Base-by-base conservation (phyloP, 1,140 invertebrate species). In the Cylas formicarius region DNA sequence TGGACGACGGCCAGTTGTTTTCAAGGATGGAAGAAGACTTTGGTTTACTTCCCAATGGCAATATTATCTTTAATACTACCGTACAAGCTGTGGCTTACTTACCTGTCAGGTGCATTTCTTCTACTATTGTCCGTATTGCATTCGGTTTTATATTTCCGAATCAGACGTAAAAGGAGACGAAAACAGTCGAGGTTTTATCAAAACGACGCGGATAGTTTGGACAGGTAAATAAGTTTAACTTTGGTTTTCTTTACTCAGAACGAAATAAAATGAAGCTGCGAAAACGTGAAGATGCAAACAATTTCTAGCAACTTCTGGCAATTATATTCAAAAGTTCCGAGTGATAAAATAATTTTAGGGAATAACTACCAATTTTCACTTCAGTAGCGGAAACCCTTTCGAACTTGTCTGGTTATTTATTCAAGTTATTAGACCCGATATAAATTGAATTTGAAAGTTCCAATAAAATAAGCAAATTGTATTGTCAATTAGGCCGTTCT, bases 21-120 rank as follows among this genome's bases (percentile, higher is more conserved):
- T 11, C 50, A 53, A 8, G 57, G 48, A 14, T 65, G 63, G 63
- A 64, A 64, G 45, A 63, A 63, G 32, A 59, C 50, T 16, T 32
- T 61, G 9, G 22, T 63, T 7, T 65, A 65, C 35, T 55, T 48
- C n/a, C 53, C 60, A 9, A 46, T 65, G 32, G 53, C 53, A 10
- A 52, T 52, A 0, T 36, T 62, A 29, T 61, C 62, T 6, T 48
- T 65, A 27, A 43, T 61, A 21, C 63, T 55, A 48, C 63, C 62
- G 10, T 53, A 62, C 38, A 57, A 56, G 43, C 41, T 65, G 13
- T 64, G 63, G 63, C 41, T 65, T 16, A 61, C 62, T 5, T 65
- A 65, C 44, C 52, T 62, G 3, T 60, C 56, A 8, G 58, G 53
- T 7, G 57, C 54, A 13, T 55, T 57, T 31, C 34, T 63, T 11